Evolutionary conservation across 2,888 invertebrate genomes (phyloP), one percentile per base, ranked within the genome.

Genomic region (Xiphydria camelus): DNA sequence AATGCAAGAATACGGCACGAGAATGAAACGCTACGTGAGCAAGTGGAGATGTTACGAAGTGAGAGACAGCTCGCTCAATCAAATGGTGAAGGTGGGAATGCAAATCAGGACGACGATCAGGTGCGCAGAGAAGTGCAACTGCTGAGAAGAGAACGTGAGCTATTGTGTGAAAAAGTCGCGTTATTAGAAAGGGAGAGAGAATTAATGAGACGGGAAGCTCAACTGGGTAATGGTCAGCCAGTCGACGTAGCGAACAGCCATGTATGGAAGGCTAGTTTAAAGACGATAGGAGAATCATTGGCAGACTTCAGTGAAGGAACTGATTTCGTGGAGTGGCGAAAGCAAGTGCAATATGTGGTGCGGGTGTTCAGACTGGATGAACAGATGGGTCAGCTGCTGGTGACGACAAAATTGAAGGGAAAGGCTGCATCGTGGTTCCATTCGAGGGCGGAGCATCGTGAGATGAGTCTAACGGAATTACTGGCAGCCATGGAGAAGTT

Each of bases 401-500:
- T 33, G n/a, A n/a, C n/a, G n/a, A n/a, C 49, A 17, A 54, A 54
- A 18, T 29, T 51, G 6, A 40, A 31, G 9, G 47, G 51, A 21
- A 46, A 40, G 23, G 48, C 48, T 1, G 41, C 47, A 3, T 34
- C 41, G 6, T 53, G 50, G 48, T 50, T 45, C 18, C 48, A 53
- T 35, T 48, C 50, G 4, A 42, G 39, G 32, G 42, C 37, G 3
- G 51, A 51, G 12, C 51, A 51, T 22, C 31, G 48, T 10, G 21
- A 36, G 6, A 26, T 51, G 26, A 26, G 39, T 6, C 36, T 49
- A 4, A 47, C 51, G 1, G 47, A 55, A 21, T 19, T 53, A 21
- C 14, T 55, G 19, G 12, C 4, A 2, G 31, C 49, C 19, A 53
- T 55, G 45, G 39, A 41, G 12, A 14, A 20, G 10, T 51, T 55